phyloP scores from a whole-genome alignment of 2,797 vertebrate genomes.

The Sitta carolinensis region DNA sequence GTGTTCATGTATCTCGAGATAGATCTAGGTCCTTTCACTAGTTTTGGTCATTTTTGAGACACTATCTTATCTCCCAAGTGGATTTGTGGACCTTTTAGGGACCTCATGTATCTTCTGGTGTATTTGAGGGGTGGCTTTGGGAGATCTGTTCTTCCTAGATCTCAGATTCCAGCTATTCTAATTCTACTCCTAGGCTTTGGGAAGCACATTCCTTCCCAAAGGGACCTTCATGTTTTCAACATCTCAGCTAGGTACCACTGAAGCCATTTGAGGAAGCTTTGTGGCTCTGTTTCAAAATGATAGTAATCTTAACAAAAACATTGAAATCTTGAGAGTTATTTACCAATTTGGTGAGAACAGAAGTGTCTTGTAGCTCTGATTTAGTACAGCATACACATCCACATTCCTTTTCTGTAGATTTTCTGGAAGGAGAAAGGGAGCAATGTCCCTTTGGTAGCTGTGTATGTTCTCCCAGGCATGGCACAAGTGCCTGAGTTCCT shows the following conservation, averaged over 20 bases:
- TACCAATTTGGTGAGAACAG: neutral
- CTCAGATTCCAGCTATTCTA: neutral
- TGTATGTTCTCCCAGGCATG: neutral
- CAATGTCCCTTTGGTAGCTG: neutral
- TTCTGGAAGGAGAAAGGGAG: neutral
- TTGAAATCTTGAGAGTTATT: neutral
- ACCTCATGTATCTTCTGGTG: neutral
- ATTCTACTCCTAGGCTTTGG: neutral
- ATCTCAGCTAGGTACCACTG: neutral
- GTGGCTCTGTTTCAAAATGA: neutral
- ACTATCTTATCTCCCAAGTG: neutral
- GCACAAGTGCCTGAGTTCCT: accelerated
- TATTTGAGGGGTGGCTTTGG: neutral
- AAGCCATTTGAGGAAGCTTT: neutral
- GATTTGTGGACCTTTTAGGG: neutral
- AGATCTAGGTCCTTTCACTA: neutral
- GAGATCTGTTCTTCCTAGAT: neutral
- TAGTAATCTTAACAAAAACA: neutral
- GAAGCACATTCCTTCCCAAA: neutral
- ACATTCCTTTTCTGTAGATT: neutral
- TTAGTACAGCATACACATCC: neutral
- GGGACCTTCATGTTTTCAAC: neutral
- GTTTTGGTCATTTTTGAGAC: neutral
- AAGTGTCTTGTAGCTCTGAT: neutral
- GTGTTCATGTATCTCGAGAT: neutral